Percentiles rank a stretch among this genome's conserved stretches.
Conservation (phyloP, 2,113 vertebrate genomes). For the Oreamnos americanus region DNA sequence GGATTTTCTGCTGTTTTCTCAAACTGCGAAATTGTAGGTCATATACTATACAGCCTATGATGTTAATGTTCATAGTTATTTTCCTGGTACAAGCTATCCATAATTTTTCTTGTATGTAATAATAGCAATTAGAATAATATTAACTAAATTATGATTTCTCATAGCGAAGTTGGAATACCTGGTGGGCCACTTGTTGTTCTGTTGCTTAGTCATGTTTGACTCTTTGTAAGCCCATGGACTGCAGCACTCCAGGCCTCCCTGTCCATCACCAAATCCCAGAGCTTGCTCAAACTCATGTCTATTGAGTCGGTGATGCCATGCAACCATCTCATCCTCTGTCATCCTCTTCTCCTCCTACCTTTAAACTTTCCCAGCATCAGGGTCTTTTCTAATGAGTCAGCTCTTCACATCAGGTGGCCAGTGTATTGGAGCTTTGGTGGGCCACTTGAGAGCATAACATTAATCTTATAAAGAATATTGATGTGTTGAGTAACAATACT, state of each 20-base stretch:
- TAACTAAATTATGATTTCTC: background rate
- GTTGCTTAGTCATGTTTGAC: fast-evolving
- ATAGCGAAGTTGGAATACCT: background rate
- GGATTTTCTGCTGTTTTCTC: constrained; percentile 15
- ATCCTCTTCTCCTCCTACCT: background rate
- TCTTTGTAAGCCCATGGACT: background rate
- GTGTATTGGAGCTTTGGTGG: background rate
- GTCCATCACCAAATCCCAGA: background rate
- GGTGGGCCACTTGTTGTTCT: background rate
- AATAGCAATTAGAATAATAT: background rate
- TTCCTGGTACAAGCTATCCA: background rate
- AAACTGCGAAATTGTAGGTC: background rate
- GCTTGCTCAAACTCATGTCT: background rate
- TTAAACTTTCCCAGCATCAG: background rate
- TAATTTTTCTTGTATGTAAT: background rate
- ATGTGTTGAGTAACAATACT: background rate
- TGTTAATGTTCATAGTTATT: constrained; percentile 13
- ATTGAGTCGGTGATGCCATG: background rate
- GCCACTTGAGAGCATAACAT: background rate
- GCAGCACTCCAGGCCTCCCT: background rate
- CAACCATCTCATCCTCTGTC: background rate
- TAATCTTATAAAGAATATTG: background rate
- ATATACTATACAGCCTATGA: background rate
- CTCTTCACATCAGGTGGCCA: background rate
- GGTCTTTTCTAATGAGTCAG: background rate